Evolutionary conservation across 1,140 invertebrate genomes (phyloP), one percentile per base, ranked within the genome.

Genomic region (Caerostris darwini): DNA sequence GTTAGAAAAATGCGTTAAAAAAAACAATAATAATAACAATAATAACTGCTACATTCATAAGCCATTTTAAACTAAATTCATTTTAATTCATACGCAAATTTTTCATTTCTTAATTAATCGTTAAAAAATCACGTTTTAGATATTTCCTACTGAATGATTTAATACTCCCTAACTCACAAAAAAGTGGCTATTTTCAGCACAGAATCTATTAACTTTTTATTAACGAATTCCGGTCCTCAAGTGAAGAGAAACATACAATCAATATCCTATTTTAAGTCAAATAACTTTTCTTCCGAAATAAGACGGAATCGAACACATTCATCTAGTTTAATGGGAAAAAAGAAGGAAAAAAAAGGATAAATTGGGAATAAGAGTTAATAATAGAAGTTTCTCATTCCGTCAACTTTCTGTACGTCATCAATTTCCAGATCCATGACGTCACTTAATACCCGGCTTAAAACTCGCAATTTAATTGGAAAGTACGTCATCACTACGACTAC

Each of bases 381-480:
- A 83, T 83, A 83, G 82, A 83, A 83, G 7, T 58, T 57, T 83
- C 54, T n/a, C 14, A 7, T 17, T 57, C n/a, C 7, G 50, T 56
- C 56, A 57, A 12, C 82, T n/a, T n/a, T 83, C 17, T 14, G n/a
- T 56, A 83, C 82, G 82, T 83, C 82, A 83, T 83, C 82, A 19
- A 8, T 10, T 77, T 53, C 19, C 14, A 19, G 57, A 56, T 19
- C n/a, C 8, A 54, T 58, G 82, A 57, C 82, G 82, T 83, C 82
- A 83, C 54, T 5, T 5, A n/a, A n/a, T 58, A 4, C 12, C 82
- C 12, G 56, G n/a, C 57, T 83, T 83, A 83, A 77, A 83, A 83
- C 82, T 56, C 82, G 56, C 57, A 83, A 17, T 57, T 83, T 83
- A 83, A 83, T 83, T 83, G 82, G 82, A 83, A 57, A 58, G 82